phyloP scores from a whole-genome alignment of 2,113 vertebrate species.

The Vombatus ursinus region DNA sequence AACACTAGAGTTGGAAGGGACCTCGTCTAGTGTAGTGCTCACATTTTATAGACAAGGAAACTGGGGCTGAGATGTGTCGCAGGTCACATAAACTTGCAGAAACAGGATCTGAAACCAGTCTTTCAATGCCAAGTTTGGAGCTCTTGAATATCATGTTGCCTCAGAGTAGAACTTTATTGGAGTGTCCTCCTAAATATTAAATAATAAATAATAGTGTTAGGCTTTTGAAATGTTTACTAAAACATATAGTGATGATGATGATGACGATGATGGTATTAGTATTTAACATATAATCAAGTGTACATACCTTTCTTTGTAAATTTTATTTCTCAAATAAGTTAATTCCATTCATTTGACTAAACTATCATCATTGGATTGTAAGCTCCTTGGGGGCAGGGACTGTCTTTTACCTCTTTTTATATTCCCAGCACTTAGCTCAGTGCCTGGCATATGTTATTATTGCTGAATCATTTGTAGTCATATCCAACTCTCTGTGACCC shows the following conservation, averaged over 20 bases:
- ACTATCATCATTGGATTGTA: neutral
- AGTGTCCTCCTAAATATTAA: neutral
- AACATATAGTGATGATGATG: neutral
- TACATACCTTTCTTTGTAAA: neutral
- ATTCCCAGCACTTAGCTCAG: neutral
- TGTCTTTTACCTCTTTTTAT: neutral
- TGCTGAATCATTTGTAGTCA: neutral
- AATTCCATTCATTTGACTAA: neutral
- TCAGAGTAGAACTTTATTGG: neutral
- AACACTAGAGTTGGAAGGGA: neutral
- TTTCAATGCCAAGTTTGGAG: neutral
- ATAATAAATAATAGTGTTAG: neutral
- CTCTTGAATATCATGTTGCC: neutral
- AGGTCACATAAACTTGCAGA: neutral
- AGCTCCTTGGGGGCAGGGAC: neutral
- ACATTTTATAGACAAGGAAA: constrained; percentile 11
- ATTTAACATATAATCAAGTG: neutral
- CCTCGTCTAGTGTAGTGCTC: neutral
- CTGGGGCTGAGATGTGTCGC: neutral
- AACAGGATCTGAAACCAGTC: neutral
- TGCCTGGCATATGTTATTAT: neutral
- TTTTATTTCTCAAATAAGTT: neutral
- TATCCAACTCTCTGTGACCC: too few species aligned
- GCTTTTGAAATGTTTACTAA: neutral
- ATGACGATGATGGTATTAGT: too few species aligned